Evolutionary conservation across 2,113 vertebrate genomes (phyloP).

Genomic region (Ceyx cyanopectus): DNA sequence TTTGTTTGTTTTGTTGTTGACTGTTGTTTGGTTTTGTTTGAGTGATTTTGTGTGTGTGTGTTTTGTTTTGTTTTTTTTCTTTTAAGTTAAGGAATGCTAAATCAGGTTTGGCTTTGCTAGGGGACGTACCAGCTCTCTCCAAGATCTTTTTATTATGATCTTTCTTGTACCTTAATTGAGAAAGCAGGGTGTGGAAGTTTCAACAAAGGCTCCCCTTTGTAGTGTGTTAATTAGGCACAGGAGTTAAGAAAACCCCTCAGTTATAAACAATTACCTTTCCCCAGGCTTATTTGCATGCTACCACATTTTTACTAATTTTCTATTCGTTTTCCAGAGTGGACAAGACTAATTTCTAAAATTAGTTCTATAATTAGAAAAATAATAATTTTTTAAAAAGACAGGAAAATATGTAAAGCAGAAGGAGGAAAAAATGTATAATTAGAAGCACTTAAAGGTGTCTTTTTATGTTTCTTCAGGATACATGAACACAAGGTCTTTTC

Average conservation of each 20-base stretch:
- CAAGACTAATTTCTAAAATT: conserved; percentile 56
- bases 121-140: conserved; percentile 19
- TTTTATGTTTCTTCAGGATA: background rate
- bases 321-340: conserved; percentile 37
- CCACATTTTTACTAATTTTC: conserved; percentile 38
- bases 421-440: background rate
- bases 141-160: conserved; percentile 16
- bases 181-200: conserved; percentile 49
- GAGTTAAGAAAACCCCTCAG: conserved; percentile 54
- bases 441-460: background rate
- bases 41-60: background rate
- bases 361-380: background rate
- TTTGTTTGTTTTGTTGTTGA: too few species aligned
- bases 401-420: conserved; percentile 21
- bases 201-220: conserved; percentile 60
- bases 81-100: background rate
- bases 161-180: conserved; percentile 53
- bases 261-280: conserved; percentile 59
- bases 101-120: conserved; percentile 34
- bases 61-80: background rate
- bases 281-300: conserved; percentile 22
- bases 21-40: too few species aligned
- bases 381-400: background rate
- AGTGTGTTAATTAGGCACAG: conserved; percentile 55
- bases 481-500: background rate